Conservation (phyloP, 2,888 invertebrate species). For the Suillia variegata region DNA sequence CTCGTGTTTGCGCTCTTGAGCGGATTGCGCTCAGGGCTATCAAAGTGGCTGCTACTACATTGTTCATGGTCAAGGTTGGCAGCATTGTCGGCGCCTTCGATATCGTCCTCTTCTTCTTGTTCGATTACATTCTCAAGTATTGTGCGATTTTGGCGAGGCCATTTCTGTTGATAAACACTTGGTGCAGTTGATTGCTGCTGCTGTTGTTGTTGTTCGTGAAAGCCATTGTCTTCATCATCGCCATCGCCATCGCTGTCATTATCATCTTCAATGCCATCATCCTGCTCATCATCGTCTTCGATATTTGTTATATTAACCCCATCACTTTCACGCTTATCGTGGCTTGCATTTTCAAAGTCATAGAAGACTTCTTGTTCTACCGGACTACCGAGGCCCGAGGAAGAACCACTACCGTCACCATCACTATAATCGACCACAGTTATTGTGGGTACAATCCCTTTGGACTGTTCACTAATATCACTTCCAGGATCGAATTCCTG, state of each 20-base stretch:
- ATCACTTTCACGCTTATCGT: neutral
- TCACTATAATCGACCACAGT: conserved; percentile 55
- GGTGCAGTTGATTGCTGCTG: conserved; percentile 5
- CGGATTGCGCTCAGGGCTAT: conserved; percentile 35
- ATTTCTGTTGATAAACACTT: conserved; percentile 16
- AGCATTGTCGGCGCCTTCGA: conserved; percentile 29
- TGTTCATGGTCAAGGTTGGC: conserved; percentile 32
- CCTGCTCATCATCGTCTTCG: conserved; percentile 29
- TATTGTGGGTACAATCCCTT: conserved; percentile 48
- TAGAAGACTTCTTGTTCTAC: conserved; percentile 48
- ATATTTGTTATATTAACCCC: conserved; percentile 41
- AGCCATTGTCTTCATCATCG: conserved; percentile 37
- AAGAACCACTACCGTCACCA: conserved; percentile 5
- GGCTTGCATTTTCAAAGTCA: conserved; percentile 42
- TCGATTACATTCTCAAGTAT: conserved; percentile 53
- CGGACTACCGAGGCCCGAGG: conserved; percentile 30
- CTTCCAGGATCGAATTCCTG: conserved; percentile 22
- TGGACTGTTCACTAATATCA: conserved; percentile 21
- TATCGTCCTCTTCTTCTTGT: conserved; percentile 44
- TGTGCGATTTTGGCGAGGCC: conserved; percentile 40
- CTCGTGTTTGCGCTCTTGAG: conserved; percentile 43
- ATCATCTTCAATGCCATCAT: conserved; percentile 22
- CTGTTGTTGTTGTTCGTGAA: too few relatives aligned
- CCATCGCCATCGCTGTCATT: conserved; percentile 22
- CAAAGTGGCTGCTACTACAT: conserved; percentile 22